These are phyloP conservation scores for Ophion obscuratus DNA, from an alignment of 2,888 invertebrate genomes.

Conservation along the genomic window DNA sequence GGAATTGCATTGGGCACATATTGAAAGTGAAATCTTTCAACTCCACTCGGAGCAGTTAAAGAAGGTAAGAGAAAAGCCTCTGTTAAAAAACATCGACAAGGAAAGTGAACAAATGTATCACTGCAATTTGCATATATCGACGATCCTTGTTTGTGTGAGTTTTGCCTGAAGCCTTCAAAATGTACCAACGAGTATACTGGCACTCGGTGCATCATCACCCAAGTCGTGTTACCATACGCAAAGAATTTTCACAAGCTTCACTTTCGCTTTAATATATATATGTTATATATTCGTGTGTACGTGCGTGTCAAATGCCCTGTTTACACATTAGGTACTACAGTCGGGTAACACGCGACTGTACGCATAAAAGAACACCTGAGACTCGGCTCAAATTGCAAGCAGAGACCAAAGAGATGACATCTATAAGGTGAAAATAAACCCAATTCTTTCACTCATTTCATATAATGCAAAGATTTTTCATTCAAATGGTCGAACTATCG, in stretches of 20 bases:
- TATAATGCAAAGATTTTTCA: background rate
- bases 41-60: too few relatives aligned
- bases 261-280: background rate
- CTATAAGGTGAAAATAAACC: slow-evolving; percentile 22
- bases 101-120: too few relatives aligned
- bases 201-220: slow-evolving; percentile 39
- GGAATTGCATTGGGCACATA: too few relatives aligned
- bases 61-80: too few relatives aligned
- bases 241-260: slow-evolving; percentile 59
- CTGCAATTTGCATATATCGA: too few relatives aligned
- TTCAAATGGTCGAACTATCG: background rate
- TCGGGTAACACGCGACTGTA: slow-evolving; percentile 40
- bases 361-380: slow-evolving; percentile 54
- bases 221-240: slow-evolving; percentile 61
- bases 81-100: too few relatives aligned
- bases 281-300: background rate
- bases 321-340: slow-evolving; percentile 48
- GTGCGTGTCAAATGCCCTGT: slow-evolving; percentile 52
- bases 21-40: too few relatives aligned
- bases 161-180: slow-evolving; percentile 30
- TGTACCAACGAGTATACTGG: slow-evolving; percentile 25
- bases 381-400: slow-evolving; percentile 39
- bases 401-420: slow-evolving; percentile 4
- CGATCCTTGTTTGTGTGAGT: slow-evolving; percentile 10
- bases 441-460: background rate